A percentile compares a stretch with the other conserved stretches of the same genome.
phyloP scores from a whole-genome alignment of 1,140 invertebrate species.

The Drosophila ironensis region DNA sequence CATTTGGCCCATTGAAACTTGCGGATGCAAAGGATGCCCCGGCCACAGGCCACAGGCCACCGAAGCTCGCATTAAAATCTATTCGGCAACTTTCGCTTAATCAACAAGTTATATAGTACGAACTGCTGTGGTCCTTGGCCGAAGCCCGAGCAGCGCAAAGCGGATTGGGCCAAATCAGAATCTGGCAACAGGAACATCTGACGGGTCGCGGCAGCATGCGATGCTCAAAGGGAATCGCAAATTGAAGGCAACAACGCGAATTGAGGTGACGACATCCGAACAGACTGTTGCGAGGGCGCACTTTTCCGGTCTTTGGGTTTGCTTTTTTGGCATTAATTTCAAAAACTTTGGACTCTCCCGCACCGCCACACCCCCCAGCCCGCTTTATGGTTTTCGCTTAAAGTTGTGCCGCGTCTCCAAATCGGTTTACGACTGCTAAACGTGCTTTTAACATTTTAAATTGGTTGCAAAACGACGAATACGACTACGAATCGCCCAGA shows the following conservation, averaged over 20 bases:
- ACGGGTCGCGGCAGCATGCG: background rate
- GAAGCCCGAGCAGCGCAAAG: background rate
- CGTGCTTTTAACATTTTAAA: slow-evolving; percentile 9
- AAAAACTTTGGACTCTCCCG: slow-evolving; percentile 13
- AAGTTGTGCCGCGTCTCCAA: slow-evolving; percentile 22
- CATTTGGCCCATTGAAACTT: slow-evolving; percentile 35
- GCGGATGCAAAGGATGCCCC: slow-evolving; percentile 3
- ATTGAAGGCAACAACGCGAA: slow-evolving; percentile 29
- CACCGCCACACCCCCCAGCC: too few species aligned
- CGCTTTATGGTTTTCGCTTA: slow-evolving; percentile 10
- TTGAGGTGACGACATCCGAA: slow-evolving; percentile 33
- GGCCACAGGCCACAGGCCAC: background rate
- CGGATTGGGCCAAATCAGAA: slow-evolving; percentile 1
- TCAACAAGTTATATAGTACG: slow-evolving; percentile 19
- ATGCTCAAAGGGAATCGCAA: slow-evolving; percentile 39
- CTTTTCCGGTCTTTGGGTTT: slow-evolving; percentile 44
- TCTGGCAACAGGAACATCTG: background rate
- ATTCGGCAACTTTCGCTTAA: slow-evolving; percentile 32
- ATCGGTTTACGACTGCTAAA: background rate
- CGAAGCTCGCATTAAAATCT: slow-evolving; percentile 18
- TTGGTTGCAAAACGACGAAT: slow-evolving; percentile 11
- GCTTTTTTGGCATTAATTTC: slow-evolving; percentile 42
- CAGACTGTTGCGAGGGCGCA: slow-evolving; percentile 25
- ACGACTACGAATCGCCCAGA: too few species aligned
- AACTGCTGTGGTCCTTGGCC: slow-evolving; percentile 1